Conservation (phyloP, 1,140 invertebrate genomes). For the Elymnias hypermnestra region DNA sequence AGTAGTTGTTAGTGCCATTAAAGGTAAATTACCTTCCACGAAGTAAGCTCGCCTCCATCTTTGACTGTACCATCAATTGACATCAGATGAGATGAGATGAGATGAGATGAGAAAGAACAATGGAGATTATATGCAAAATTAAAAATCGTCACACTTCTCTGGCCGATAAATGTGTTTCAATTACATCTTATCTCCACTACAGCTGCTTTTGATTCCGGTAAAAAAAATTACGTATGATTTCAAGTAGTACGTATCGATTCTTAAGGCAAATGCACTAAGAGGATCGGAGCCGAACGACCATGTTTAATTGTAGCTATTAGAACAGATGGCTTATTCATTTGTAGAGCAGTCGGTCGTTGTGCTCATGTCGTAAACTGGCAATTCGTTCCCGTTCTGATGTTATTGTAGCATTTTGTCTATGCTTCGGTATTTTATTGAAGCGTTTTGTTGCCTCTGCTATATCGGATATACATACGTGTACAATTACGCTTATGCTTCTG, state of each 20-base stretch:
- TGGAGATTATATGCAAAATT: no score
- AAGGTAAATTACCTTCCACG: no score
- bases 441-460: constrained; percentile 66
- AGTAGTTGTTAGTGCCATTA: no score
- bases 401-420: constrained; percentile 76
- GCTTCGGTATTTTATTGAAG: constrained; percentile 68
- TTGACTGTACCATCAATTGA: no score
- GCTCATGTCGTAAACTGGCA: constrained; percentile 72
- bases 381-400: constrained; percentile 74
- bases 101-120: no score
- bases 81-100: no score
- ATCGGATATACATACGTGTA: constrained; percentile 31
- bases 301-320: constrained; percentile 75
- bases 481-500: constrained; percentile 34
- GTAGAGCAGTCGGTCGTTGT: constrained; percentile 72
- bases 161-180: no score
- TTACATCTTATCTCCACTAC: no score
- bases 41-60: no score
- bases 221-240: no score
- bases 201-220: neutral
- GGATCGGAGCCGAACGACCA: constrained; percentile 39
- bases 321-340: constrained; percentile 76
- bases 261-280: constrained; percentile 30
- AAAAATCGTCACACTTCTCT: no score
- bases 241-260: constrained; percentile 19